phyloP scores from a whole-genome alignment of 1,140 invertebrate genomes.

The Habropoda laboriosa region DNA sequence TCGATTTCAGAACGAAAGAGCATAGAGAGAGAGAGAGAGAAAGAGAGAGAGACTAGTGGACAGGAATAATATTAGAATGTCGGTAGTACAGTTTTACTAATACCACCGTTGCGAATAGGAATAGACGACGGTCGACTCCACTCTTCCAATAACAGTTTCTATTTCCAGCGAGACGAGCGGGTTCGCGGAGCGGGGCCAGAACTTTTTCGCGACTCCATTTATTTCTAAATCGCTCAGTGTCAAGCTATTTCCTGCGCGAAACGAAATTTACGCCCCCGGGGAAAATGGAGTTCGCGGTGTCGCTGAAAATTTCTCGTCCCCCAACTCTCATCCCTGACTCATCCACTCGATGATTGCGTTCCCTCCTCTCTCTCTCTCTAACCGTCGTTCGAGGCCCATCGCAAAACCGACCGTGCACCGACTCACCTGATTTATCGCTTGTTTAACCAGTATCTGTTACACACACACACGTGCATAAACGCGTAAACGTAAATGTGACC shows the following conservation, averaged over 20 bases:
- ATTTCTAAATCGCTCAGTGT: conserved; percentile 47
- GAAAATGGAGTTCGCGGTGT: conserved; percentile 33
- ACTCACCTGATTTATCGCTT: background rate
- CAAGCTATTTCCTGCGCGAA: conserved; percentile 38
- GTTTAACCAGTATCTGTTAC: conserved; percentile 3
- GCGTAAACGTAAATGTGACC: background rate
- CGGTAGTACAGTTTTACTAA: conserved; percentile 1
- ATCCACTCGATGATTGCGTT: background rate
- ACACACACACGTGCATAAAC: too few species aligned
- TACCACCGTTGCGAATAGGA: background rate
- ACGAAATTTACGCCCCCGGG: conserved; percentile 39
- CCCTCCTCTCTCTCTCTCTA: too few species aligned
- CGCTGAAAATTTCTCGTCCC: conserved; percentile 21
- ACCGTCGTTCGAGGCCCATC: background rate
- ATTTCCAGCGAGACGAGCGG: background rate
- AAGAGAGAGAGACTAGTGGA: too few species aligned
- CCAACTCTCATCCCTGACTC: background rate
- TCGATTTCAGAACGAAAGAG: background rate
- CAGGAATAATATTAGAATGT: background rate
- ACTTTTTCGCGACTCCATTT: conserved; percentile 40
- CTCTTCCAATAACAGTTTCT: conserved; percentile 23
- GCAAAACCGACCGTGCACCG: background rate
- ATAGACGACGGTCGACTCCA: background rate
- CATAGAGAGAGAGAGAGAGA: too few species aligned
- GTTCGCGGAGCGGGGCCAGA: too few species aligned